Base-by-base conservation (phyloP, 2,113 vertebrate species). In the Neolamprologus hecqui region DNA sequence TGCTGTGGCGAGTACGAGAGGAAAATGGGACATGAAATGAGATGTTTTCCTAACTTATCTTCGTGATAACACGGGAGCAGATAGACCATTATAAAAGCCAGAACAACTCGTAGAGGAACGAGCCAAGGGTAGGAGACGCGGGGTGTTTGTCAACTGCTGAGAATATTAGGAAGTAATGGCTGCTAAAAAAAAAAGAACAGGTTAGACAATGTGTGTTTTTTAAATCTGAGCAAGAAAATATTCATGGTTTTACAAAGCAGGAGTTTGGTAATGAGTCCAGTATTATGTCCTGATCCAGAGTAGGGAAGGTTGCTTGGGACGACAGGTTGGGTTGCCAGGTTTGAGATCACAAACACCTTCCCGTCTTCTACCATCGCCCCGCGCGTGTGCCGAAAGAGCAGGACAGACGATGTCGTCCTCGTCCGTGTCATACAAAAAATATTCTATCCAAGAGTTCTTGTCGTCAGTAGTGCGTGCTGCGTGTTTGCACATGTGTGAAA, bases 391-490 rank as follows among this genome's bases (percentile, higher is more conserved):
- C 82, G 86, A 89, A 85, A 89, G 77, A 82, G 92, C 90, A 89
- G 92, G 90, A 91, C 7, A 55, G 87, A 92, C 86, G 58, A 51
- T 26, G 42, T 87, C 68, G 10, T 88, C 82, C 55, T 75, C 28
- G 54, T 92, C 85, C 58, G 1, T 17, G 84, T 95, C 81, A 91
- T 94, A 94, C 92, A 93, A 93, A 95, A 95, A 95, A 94, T 92
- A 95, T 92, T 90, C 88, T 95, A 90, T 93, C 75, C 89, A 80
- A 87, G 79, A 92, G 94, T 95, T 90, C 87, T 92, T 9, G 85
- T 92, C 60, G 89, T 96, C 93, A 94, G 94, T 94, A 95, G 95
- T 93, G 92, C 82, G 88, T 21, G 88, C 82, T 87, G 88, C 3
- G 70, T 84, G 84, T 90, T 85, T 87, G 86, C 79, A 87, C 86